Percentiles rank a stretch among this genome's conserved stretches.
phyloP scores from a whole-genome alignment of 2,888 invertebrate genomes.

The Iphiclides podalirius region DNA sequence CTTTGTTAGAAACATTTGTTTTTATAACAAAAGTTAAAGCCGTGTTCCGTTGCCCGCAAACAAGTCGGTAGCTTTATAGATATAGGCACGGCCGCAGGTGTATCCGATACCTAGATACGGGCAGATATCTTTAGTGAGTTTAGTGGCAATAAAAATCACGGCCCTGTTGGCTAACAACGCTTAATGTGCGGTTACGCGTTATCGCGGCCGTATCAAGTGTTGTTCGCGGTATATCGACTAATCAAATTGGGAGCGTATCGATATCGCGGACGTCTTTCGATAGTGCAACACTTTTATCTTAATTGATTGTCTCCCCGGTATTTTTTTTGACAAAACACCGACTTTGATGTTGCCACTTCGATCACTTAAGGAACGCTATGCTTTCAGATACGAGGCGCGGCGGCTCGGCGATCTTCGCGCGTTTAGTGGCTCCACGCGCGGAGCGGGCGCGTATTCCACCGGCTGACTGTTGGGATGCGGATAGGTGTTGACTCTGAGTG shows the following conservation, averaged over 20 bases:
- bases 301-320: conserved; percentile 68
- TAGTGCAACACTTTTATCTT: conserved; percentile 69
- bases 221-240: conserved; percentile 68
- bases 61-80: conserved; percentile 26
- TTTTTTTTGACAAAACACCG: conserved; percentile 61
- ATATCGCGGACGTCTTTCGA: conserved; percentile 66
- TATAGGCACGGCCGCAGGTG: conserved; percentile 13
- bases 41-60: conserved; percentile 5
- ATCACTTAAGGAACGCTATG: no score
- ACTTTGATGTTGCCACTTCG: conserved; percentile 41
- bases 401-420: conserved; percentile 28
- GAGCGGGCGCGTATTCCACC: conserved; percentile 34
- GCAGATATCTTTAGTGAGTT: conserved; percentile 54
- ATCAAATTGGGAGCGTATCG: conserved; percentile 77
- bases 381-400: conserved; percentile 51
- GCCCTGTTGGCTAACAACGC: conserved; percentile 66
- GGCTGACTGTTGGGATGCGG: conserved; percentile 60
- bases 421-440: conserved; percentile 25
- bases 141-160: conserved; percentile 74
- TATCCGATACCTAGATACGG: conserved; percentile 38
- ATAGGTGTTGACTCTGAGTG: conserved; percentile 71
- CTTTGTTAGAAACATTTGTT: no score
- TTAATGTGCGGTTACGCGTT: conserved; percentile 68
- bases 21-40: no score
- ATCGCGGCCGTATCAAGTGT: conserved; percentile 71